A percentile compares a stretch with the other conserved stretches of the same genome.
phyloP scores from a whole-genome alignment of 1,140 invertebrate genomes.

The Drosophila obscura region DNA sequence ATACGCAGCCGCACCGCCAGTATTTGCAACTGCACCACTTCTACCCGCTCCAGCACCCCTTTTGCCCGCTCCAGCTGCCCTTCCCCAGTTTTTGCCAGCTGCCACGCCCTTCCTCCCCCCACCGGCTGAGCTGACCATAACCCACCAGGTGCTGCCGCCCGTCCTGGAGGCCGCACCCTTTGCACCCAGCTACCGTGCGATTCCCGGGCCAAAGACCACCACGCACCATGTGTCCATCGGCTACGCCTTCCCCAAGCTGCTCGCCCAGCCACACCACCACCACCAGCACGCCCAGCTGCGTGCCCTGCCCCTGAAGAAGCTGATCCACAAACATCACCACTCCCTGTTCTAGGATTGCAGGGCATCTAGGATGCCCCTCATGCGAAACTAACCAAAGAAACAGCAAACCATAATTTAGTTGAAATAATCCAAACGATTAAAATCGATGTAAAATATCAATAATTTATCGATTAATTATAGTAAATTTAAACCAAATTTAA shows the following conservation, averaged over 20 bases:
- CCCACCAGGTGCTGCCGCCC: conserved; percentile 66
- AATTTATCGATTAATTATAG: conserved; percentile 39
- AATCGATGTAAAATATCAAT: conserved; percentile 6
- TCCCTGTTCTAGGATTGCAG: conserved; percentile 56
- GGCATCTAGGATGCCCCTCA: background rate
- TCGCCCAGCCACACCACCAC: conserved; percentile 64
- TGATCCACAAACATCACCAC: conserved; percentile 67
- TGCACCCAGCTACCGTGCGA: conserved; percentile 68
- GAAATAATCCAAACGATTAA: conserved; percentile 13
- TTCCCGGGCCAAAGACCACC: conserved; percentile 73
- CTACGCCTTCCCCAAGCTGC: conserved; percentile 68
- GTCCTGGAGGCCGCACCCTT: conserved; percentile 66
- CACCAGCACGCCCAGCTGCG: conserved; percentile 58
- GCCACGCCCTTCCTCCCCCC: conserved; percentile 38
- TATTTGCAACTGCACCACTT: conserved; percentile 30
- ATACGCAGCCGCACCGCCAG: conserved; percentile 15
- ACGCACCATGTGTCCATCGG: conserved; percentile 74
- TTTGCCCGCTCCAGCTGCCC: background rate
- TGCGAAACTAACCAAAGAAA: conserved; percentile 39
- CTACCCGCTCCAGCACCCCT: conserved; percentile 36
- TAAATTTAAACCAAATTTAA: conserved; percentile 8
- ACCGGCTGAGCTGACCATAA: conserved; percentile 44
- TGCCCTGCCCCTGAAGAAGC: conserved; percentile 64
- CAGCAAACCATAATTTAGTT: conserved; percentile 20
- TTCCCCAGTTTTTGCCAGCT: conserved; percentile 6